Evolutionary conservation across 2,888 invertebrate genomes (phyloP).

Genomic region (Aleiodes alternator): DNA sequence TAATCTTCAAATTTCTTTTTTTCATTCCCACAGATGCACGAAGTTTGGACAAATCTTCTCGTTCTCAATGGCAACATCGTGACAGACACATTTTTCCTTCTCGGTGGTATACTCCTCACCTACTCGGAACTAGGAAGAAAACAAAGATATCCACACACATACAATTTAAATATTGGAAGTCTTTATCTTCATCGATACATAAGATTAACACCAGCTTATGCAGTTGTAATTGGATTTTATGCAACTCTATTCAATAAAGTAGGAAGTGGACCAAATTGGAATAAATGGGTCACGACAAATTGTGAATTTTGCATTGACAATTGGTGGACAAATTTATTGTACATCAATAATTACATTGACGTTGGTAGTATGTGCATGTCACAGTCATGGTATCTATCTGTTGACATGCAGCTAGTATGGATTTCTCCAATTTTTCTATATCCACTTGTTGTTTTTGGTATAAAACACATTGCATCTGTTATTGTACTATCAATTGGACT

Average conservation of each 20-base stretch:
- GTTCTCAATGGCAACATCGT: conserved; percentile 69
- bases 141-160: conserved; percentile 52
- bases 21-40: conserved; percentile 60
- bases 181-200: conserved; percentile 76
- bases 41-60: conserved; percentile 65
- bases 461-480: conserved; percentile 66
- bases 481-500: conserved; percentile 63
- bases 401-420: conserved; percentile 79
- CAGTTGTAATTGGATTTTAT: conserved; percentile 76
- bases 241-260: conserved; percentile 76
- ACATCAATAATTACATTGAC: conserved; percentile 77
- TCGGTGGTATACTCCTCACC: conserved; percentile 68
- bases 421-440: conserved; percentile 78
- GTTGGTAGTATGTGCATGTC: conserved; percentile 76
- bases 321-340: conserved; percentile 77
- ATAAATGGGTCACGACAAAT: conserved; percentile 49
- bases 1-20: no score
- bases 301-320: conserved; percentile 71
- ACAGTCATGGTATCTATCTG: conserved; percentile 79
- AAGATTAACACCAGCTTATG: conserved; percentile 78
- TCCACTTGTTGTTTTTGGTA: conserved; percentile 71
- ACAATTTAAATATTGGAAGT: conserved; percentile 77
- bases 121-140: conserved; percentile 61
- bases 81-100: conserved; percentile 71
- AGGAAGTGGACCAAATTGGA: conserved; percentile 76